A percentile compares a stretch with the other conserved stretches of the same genome.
Evolutionary conservation across 2,113 vertebrate species (phyloP).

Genomic region (Pygoscelis adeliae): DNA sequence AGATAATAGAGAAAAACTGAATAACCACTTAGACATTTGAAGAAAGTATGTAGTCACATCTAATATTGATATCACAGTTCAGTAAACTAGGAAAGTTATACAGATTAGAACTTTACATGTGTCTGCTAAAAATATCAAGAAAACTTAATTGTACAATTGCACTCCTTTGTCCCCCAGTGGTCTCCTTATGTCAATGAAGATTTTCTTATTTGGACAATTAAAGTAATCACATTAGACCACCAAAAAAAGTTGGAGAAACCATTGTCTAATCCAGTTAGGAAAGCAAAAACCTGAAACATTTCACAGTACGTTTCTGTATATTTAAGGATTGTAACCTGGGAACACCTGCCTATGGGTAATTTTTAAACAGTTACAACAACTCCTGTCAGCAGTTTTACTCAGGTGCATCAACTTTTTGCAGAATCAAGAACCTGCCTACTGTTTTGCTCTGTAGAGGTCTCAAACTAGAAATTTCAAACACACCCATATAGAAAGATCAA

Average conservation of each 20-base stretch:
- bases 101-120: background rate
- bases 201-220: background rate
- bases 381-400: background rate
- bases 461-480: background rate
- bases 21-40: background rate
- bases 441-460: background rate
- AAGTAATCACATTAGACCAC: background rate
- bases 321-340: background rate
- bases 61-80: background rate
- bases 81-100: background rate
- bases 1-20: background rate
- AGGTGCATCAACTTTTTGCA: background rate
- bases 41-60: background rate
- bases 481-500: background rate
- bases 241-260: background rate
- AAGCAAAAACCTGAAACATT: background rate
- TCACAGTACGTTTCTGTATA: background rate
- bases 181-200: background rate
- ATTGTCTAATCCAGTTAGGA: background rate
- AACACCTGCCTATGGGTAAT: background rate
- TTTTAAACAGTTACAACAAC: background rate
- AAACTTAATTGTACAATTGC: background rate
- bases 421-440: background rate
- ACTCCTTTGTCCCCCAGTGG: accelerated
- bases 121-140: background rate